phyloP scores from a whole-genome alignment of 1,140 invertebrate species.

The Magallana ariakensis region DNA sequence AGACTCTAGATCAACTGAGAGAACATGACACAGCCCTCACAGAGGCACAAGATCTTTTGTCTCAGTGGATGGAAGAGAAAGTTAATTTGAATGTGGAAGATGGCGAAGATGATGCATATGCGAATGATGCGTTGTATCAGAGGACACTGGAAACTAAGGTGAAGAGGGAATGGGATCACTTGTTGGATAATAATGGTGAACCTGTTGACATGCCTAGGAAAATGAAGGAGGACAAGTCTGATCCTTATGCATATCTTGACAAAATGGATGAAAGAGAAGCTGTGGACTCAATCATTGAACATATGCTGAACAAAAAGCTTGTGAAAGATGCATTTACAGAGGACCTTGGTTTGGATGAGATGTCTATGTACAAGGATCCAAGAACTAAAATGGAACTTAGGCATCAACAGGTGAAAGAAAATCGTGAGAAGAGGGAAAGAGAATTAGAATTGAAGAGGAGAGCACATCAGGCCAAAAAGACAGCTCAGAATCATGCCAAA shows the following conservation, averaged over 20 bases:
- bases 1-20: conserved; percentile 50
- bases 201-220: conserved; percentile 52
- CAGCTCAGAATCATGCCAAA: conserved; percentile 72
- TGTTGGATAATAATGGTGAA: conserved; percentile 64
- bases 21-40: conserved; percentile 55
- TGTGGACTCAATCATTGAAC: conserved; percentile 69
- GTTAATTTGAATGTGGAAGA: conserved; percentile 64
- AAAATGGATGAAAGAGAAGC: conserved; percentile 69
- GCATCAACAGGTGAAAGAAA: conserved; percentile 77
- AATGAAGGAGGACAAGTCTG: conserved; percentile 47
- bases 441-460: conserved; percentile 67
- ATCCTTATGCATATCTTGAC: conserved; percentile 63
- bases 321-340: conserved; percentile 65
- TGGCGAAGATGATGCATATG: conserved; percentile 54
- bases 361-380: conserved; percentile 66
- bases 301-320: conserved; percentile 72
- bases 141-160: conserved; percentile 62
- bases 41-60: conserved; percentile 72
- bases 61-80: conserved; percentile 75
- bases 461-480: conserved; percentile 72
- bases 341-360: conserved; percentile 68
- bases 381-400: conserved; percentile 73
- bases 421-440: conserved; percentile 73
- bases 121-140: conserved; percentile 57
- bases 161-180: conserved; percentile 65